Percentiles rank a stretch among this genome's conserved stretches.
Evolutionary conservation across 2,888 invertebrate species (phyloP).

Genomic region (Tetragonula carbonaria): DNA sequence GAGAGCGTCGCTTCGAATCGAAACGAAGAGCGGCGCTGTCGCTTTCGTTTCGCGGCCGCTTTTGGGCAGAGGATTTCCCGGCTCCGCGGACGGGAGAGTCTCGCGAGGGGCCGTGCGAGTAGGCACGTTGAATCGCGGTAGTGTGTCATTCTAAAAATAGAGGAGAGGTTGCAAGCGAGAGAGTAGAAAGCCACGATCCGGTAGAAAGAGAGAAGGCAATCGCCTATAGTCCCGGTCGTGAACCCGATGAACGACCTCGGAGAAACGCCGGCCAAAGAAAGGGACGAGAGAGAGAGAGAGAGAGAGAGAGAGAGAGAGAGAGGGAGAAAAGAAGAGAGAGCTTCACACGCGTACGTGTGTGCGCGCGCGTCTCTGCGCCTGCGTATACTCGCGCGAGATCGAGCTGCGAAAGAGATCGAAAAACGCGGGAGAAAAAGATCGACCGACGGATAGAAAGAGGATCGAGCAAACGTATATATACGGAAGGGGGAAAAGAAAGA

Average conservation of each 20-base stretch:
- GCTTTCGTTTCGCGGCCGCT: conserved; percentile 66
- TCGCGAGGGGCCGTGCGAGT: conserved; percentile 50
- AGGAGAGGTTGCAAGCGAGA: conserved; percentile 66
- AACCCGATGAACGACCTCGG: conserved; percentile 78
- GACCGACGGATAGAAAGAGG: conserved; percentile 21
- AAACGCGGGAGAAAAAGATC: conserved; percentile 36
- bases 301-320: not conserved
- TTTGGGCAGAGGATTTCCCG: conserved; percentile 76
- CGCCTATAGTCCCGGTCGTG: conserved; percentile 77
- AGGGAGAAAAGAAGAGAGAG: too few relatives aligned
- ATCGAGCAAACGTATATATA: not conserved
- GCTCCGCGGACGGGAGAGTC: conserved; percentile 27
- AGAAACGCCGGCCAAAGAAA: conserved; percentile 67
- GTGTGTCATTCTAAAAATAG: conserved; percentile 83
- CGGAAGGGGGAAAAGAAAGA: too few relatives aligned
- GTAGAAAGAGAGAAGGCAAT: conserved; percentile 68
- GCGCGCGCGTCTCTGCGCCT: too few relatives aligned
- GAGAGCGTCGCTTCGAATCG: conserved; percentile 3
- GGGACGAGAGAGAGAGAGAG: conserved; percentile 35
- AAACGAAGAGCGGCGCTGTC: conserved; percentile 42
- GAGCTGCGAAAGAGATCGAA: conserved; percentile 27
- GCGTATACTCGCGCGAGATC: not conserved
- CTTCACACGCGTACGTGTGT: too few relatives aligned
- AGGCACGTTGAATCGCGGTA: conserved; percentile 79
- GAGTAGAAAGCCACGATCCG: conserved; percentile 47